Conservation (phyloP, 2,888 invertebrate species). For the Meandrusa payeni region DNA sequence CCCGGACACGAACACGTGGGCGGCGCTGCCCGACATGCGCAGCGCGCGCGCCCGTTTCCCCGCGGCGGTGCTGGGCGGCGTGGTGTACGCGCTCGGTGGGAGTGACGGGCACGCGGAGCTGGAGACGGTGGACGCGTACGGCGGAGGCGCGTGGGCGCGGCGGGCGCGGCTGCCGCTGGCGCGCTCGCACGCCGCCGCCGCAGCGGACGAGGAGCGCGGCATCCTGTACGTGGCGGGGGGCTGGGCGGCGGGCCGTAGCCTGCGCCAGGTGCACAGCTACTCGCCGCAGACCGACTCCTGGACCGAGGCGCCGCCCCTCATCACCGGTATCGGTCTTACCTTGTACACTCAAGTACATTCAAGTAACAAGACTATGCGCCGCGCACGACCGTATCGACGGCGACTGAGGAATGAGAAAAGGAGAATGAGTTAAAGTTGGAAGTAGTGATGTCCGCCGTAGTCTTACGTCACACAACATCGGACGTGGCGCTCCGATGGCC, state of each 20-base stretch:
- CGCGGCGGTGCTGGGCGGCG: conserved; percentile 82
- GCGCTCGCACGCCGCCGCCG: conserved; percentile 87
- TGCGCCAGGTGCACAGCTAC: conserved; percentile 87
- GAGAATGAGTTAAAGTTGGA: too few relatives aligned
- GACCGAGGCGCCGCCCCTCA: conserved; percentile 85
- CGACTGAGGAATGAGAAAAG: too few relatives aligned
- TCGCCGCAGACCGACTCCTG: conserved; percentile 82
- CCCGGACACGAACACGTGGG: conserved; percentile 86
- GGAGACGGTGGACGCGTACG: conserved; percentile 69
- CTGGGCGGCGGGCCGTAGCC: conserved; percentile 83
- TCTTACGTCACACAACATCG: too few relatives aligned
- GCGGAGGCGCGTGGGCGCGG: conserved; percentile 36
- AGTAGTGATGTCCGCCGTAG: too few relatives aligned
- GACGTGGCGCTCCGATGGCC: too few relatives aligned
- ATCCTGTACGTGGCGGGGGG: conserved; percentile 86
- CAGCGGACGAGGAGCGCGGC: conserved; percentile 80
- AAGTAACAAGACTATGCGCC: too few relatives aligned
- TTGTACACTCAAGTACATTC: too few relatives aligned
- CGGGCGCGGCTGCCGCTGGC: conserved; percentile 68
- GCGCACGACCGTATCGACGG: too few relatives aligned
- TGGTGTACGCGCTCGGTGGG: conserved; percentile 90
- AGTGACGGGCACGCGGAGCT: conserved; percentile 92
- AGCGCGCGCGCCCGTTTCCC: conserved; percentile 90
- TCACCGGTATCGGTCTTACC: too few relatives aligned
- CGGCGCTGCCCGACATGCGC: conserved; percentile 84